Conservation (phyloP, 2,113 vertebrate genomes). For the Rafetus swinhoei region DNA sequence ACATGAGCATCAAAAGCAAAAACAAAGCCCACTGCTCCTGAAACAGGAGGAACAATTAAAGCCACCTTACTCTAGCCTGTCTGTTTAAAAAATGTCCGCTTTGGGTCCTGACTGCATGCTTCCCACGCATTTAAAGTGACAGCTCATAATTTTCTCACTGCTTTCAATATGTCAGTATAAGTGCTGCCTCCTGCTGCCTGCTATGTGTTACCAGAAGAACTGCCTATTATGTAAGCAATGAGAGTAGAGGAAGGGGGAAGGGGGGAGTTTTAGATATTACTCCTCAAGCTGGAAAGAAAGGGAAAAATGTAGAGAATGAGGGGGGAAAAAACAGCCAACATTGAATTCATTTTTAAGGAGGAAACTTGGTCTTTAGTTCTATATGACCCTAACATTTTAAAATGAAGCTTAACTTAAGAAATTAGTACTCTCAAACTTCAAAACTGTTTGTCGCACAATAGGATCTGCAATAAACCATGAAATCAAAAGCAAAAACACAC, state of each 20-base stretch:
- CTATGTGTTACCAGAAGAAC: background rate
- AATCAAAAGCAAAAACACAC: background rate
- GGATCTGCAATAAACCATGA: background rate
- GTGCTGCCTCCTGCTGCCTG: background rate
- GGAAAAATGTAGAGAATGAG: background rate
- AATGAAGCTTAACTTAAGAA: background rate
- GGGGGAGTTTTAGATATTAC: background rate
- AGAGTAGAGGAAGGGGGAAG: background rate
- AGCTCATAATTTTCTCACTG: background rate
- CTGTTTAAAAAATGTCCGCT: background rate
- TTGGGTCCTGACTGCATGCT: background rate
- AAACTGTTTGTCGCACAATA: background rate
- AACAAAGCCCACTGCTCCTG: background rate
- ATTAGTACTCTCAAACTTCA: background rate
- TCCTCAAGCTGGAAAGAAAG: background rate
- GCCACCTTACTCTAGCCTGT: background rate
- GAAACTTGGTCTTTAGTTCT: background rate
- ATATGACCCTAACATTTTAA: background rate
- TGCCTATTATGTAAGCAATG: background rate
- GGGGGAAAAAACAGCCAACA: background rate
- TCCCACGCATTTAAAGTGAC: background rate
- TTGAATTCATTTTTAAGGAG: background rate
- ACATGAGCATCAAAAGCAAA: too few species aligned
- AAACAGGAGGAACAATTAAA: background rate
- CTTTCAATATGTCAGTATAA: background rate